Evolutionary conservation across 2,888 invertebrate species (phyloP), one percentile per base, ranked within the genome.

Genomic region (Alloscopus bannaensis): DNA sequence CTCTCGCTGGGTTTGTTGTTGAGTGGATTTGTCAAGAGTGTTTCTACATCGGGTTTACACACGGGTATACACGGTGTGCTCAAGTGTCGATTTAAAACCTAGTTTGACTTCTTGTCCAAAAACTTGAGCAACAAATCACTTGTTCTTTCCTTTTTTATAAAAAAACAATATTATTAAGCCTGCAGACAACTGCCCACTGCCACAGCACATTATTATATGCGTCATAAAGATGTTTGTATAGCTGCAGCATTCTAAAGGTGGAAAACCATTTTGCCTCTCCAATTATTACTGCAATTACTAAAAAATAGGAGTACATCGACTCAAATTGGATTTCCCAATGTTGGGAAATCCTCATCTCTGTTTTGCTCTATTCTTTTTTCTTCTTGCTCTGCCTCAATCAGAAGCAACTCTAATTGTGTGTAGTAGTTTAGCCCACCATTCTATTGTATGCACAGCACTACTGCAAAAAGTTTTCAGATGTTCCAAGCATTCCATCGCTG

Each of bases 251-350:
- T 36, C n/a, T n/a, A n/a, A n/a, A n/a, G n/a, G n/a, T n/a, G n/a
- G n/a, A n/a, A n/a, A n/a, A n/a, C n/a, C n/a, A n/a, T n/a, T n/a
- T n/a, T n/a, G n/a, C n/a, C n/a, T n/a, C n/a, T n/a, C n/a, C n/a
- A n/a, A n/a, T n/a, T n/a, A n/a, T n/a, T n/a, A n/a, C n/a, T n/a
- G n/a, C n/a, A 36, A 52, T 22, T 24, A 52, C n/a, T 6, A 52
- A 52, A 64, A 64, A 40, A 47, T 62, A 3, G 36, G 45, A 73
- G 45, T 66, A n/a, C n/a, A n/a, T n/a, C n/a, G n/a, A n/a, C n/a
- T n/a, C n/a, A n/a, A 66, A 45, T 66, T 73, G 73, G 73, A 59
- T 73, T 73, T 73, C 73, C 73, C 73, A 66, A 66, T 22, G 45
- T 66, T 73, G 73, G 47, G 73, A 73, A 73, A 73, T 66, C 28